phyloP scores from a whole-genome alignment of 2,888 invertebrate species.

The Cantharis rufa region DNA sequence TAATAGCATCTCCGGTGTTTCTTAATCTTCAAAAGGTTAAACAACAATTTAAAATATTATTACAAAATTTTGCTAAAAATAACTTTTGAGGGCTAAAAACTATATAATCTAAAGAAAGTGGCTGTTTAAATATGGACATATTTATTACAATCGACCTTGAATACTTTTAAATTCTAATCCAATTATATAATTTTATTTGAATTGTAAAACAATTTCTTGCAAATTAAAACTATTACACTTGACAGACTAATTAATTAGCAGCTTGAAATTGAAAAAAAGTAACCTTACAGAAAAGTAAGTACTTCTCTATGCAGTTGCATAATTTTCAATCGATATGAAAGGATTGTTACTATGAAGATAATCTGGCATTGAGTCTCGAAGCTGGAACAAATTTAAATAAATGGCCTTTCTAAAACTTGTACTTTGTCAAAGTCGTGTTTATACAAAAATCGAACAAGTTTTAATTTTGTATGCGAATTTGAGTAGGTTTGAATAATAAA shows the following conservation, averaged over 20 bases:
- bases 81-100: background rate
- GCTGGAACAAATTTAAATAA: background rate
- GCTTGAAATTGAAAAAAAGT: background rate
- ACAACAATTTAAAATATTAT: background rate
- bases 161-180: background rate
- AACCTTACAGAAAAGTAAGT: background rate
- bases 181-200: background rate
- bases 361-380: constrained; percentile 5
- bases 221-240: background rate
- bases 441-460: background rate
- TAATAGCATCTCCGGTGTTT: background rate
- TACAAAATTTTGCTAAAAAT: background rate
- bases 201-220: background rate
- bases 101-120: background rate
- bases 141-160: background rate
- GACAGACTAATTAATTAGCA: background rate
- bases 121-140: background rate
- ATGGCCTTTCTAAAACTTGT: background rate
- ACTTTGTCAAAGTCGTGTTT: background rate
- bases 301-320: background rate
- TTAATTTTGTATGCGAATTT: background rate
- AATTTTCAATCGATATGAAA: background rate
- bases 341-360: constrained; percentile 8
- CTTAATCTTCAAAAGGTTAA: background rate
- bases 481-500: background rate